These are phyloP conservation scores for Tetropium fuscum DNA, from an alignment of 2,888 invertebrate species.

Conservation along the genomic window DNA sequence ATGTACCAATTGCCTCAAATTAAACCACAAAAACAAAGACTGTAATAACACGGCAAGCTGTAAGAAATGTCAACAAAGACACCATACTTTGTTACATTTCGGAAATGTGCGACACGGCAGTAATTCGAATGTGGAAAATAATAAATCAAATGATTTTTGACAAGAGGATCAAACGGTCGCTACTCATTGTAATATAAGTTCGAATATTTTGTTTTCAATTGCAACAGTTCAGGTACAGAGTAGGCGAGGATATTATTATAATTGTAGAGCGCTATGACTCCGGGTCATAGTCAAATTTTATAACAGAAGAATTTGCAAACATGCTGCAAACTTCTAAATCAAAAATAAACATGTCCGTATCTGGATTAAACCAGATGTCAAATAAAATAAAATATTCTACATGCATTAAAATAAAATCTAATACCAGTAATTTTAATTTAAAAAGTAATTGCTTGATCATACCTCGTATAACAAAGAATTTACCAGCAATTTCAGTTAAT, in stretches of 20 bases:
- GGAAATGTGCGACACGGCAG: neutral
- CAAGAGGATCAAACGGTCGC: neutral
- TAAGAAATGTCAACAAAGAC: neutral
- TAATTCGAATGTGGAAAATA: neutral
- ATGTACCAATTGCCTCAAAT: neutral
- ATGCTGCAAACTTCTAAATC: slow-evolving; percentile 1
- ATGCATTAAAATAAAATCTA: neutral
- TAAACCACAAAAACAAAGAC: no score
- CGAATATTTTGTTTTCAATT: neutral
- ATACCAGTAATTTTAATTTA: neutral
- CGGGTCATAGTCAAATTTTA: slow-evolving; percentile 13
- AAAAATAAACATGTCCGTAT: slow-evolving; percentile 5
- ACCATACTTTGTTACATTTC: neutral
- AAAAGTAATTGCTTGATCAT: neutral
- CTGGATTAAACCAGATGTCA: neutral
- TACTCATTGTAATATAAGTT: neutral
- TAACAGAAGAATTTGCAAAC: slow-evolving; percentile 4
- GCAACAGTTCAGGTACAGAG: neutral
- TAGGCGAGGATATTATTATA: neutral
- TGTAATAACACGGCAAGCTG: no score
- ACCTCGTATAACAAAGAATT: neutral
- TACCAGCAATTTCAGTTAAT: neutral
- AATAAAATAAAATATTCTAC: neutral
- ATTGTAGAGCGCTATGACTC: slow-evolving; percentile 1
- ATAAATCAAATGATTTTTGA: neutral